These are phyloP conservation scores for Ceratoteleas bidentatus DNA, from an alignment of 1,140 invertebrate genomes.

Conservation along the genomic window DNA sequence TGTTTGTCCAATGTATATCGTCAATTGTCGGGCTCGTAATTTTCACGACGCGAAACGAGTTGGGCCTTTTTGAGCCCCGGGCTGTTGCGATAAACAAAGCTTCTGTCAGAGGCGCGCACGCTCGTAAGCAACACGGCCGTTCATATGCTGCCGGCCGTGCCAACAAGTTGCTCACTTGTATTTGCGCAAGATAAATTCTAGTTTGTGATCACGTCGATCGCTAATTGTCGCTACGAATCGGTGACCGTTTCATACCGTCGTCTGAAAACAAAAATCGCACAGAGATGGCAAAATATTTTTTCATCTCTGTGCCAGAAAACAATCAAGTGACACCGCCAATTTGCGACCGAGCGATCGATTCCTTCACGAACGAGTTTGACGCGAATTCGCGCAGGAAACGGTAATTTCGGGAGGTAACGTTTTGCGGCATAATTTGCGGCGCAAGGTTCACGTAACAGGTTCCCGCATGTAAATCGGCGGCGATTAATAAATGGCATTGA, in stretches of 20 bases:
- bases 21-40: conserved; percentile 1
- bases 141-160: neutral
- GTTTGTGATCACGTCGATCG: neutral
- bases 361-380: neutral
- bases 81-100: conserved; percentile 25
- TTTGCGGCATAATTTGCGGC: neutral
- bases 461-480: neutral
- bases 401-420: neutral
- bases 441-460: conserved; percentile 27
- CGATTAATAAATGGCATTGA: neutral
- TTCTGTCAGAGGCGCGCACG: conserved; percentile 35
- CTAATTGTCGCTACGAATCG: neutral
- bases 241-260: too few species aligned
- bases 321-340: too few species aligned
- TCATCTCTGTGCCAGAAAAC: too few species aligned
- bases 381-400: neutral
- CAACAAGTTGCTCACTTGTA: neutral
- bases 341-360: neutral
- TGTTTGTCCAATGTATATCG: too few species aligned
- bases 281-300: too few species aligned
- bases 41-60: conserved; percentile 7
- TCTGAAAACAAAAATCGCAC: too few species aligned
- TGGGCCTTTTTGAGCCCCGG: neutral
- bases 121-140: conserved; percentile 61
- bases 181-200: neutral